Percentiles rank a stretch among this genome's conserved stretches.
Evolutionary conservation across 2,113 vertebrate genomes (phyloP).

Genomic region (Oceanodroma tethys): DNA sequence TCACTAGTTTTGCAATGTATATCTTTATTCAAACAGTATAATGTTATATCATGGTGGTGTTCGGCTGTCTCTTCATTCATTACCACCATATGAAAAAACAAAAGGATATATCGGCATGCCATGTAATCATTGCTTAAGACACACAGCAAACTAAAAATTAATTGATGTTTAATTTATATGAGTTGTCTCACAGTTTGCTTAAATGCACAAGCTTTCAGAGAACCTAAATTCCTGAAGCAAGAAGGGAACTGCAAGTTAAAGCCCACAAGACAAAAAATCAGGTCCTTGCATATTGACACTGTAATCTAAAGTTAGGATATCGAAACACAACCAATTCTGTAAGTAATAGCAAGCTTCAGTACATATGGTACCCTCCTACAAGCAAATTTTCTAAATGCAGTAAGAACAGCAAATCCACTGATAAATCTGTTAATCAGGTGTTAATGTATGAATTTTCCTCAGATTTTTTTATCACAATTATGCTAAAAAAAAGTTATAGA

Average conservation of each 20-base stretch:
- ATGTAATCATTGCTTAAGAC: background rate
- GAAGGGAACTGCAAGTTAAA: background rate
- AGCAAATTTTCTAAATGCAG: background rate
- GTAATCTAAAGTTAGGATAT: background rate
- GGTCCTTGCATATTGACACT: background rate
- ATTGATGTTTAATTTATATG: background rate
- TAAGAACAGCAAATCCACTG: background rate
- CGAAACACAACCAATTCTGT: background rate
- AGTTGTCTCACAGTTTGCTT: background rate
- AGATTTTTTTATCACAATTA: conserved; percentile 12
- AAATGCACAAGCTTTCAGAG: background rate
- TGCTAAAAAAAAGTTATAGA: conserved; percentile 47
- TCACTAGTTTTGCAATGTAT: background rate
- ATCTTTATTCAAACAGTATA: background rate
- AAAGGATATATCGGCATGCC: background rate
- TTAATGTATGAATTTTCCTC: conserved; percentile 40
- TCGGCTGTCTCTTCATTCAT: rapidly evolving
- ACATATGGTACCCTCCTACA: background rate
- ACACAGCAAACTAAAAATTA: background rate
- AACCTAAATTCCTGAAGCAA: background rate
- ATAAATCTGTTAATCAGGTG: background rate
- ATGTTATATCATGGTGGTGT: background rate
- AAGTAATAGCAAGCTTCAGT: background rate
- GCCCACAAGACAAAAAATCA: background rate
- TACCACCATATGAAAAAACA: background rate